Percentiles rank a stretch among this genome's conserved stretches.
phyloP scores from a whole-genome alignment of 2,888 invertebrate genomes.

The Agrochola lychnidis region DNA sequence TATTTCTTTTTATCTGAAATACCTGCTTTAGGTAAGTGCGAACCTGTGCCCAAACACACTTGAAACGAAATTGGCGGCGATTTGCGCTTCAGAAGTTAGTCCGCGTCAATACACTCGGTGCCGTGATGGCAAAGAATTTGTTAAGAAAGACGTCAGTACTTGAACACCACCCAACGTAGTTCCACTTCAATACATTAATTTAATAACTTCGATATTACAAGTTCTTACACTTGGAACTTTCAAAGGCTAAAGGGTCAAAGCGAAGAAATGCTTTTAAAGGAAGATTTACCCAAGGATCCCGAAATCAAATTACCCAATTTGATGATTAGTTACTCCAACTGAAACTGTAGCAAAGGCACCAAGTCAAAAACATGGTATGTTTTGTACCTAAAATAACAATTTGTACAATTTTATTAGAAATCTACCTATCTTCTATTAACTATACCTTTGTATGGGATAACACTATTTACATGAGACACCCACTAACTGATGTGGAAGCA shows the following conservation, averaged over 20 bases:
- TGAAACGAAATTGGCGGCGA: conserved; percentile 50
- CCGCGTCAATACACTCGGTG: conserved; percentile 43
- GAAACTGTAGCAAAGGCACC: conserved; percentile 24
- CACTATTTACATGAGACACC: background rate
- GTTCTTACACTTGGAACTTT: conserved; percentile 40
- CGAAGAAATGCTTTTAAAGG: conserved; percentile 47
- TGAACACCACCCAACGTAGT: conserved; percentile 15
- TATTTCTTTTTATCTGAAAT: conserved; percentile 39
- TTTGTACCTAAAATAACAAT: conserved; percentile 11
- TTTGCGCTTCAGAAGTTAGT: conserved; percentile 48
- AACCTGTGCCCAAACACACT: conserved; percentile 40
- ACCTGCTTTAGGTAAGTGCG: conserved; percentile 4
- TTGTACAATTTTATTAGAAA: background rate
- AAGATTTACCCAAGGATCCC: conserved; percentile 43
- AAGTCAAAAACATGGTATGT: conserved; percentile 5
- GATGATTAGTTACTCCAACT: conserved; percentile 41
- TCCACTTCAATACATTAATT: conserved; percentile 48
- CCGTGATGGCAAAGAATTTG: conserved; percentile 31
- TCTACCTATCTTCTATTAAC: background rate
- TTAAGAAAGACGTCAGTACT: conserved; percentile 21
- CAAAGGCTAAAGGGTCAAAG: conserved; percentile 45
- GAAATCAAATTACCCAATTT: conserved; percentile 54
- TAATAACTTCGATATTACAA: conserved; percentile 40
- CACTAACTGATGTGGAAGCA: background rate
- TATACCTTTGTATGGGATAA: background rate